These are phyloP conservation scores for Podarcis lilfordi DNA, from an alignment of 2,797 vertebrate genomes.

Conservation along the genomic window DNA sequence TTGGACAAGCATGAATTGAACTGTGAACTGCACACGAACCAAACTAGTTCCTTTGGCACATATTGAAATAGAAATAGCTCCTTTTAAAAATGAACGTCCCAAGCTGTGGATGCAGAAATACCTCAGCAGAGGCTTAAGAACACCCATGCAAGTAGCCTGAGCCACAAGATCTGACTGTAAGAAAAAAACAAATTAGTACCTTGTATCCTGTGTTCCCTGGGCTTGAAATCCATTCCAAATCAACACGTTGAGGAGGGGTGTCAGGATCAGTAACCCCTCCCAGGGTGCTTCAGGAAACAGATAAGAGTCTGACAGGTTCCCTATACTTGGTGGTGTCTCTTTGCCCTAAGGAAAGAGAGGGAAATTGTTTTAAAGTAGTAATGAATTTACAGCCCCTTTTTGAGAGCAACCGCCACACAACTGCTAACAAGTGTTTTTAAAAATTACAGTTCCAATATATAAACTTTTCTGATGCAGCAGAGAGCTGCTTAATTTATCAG, in stretches of 20 bases:
- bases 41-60: no score
- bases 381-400: neutral
- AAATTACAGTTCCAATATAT: no score
- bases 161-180: slow-evolving; percentile 3
- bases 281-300: slow-evolving; percentile 50
- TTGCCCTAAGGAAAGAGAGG: slow-evolving; percentile 66
- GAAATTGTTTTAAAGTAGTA: neutral
- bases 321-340: slow-evolving; percentile 69
- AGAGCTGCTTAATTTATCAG: no score
- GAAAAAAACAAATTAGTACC: slow-evolving; percentile 68
- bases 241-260: slow-evolving; percentile 54
- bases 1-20: no score
- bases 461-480: no score
- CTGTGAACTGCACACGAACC: no score
- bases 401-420: no score
- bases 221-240: slow-evolving; percentile 78
- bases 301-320: slow-evolving; percentile 51
- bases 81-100: no score
- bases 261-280: slow-evolving; percentile 54
- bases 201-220: slow-evolving; percentile 70
- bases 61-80: neutral
- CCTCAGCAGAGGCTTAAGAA: slow-evolving; percentile 20
- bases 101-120: no score
- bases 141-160: neutral
- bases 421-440: no score